Conservation (phyloP, 2,888 invertebrate species). For the Callyntrura sp. region DNA sequence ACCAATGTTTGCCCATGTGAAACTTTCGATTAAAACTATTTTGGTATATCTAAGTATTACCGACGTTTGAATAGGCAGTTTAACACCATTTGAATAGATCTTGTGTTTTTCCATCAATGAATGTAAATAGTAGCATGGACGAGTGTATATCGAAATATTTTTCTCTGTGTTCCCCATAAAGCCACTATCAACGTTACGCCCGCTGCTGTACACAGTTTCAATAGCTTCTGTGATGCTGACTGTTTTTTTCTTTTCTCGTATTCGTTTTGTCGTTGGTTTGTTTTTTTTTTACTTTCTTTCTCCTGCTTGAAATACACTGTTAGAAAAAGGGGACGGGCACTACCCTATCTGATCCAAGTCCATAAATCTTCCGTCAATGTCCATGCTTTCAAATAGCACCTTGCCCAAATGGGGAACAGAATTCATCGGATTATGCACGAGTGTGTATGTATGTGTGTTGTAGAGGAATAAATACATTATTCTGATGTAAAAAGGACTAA, state of each 20-base stretch:
- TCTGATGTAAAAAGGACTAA: slow-evolving; percentile 72
- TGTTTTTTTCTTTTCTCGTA: slow-evolving; percentile 48
- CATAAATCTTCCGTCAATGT: slow-evolving; percentile 84
- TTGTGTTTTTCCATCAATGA: slow-evolving; percentile 9
- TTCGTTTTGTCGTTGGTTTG: slow-evolving; percentile 28
- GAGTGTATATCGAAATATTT: slow-evolving; percentile 17
- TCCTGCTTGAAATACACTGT: slow-evolving; percentile 17
- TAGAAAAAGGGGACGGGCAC: slow-evolving; percentile 83
- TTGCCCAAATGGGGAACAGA: slow-evolving; percentile 83
- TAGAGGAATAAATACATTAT: slow-evolving; percentile 73
- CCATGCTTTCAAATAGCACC: slow-evolving; percentile 82
- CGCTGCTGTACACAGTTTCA: not conserved
- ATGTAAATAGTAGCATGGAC: not conserved
- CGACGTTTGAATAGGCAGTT: not conserved
- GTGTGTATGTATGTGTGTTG: slow-evolving; percentile 18
- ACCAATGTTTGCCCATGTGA: too few relatives aligned
- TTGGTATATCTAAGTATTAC: too few relatives aligned
- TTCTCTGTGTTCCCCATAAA: not conserved
- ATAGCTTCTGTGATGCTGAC: not conserved
- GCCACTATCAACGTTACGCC: too few relatives aligned
- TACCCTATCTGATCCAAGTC: slow-evolving; percentile 83
- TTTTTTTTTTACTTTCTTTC: slow-evolving; percentile 53
- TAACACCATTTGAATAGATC: not conserved
- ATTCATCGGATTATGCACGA: slow-evolving; percentile 83
- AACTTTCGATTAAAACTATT: too few relatives aligned